Evolutionary conservation across 2,888 invertebrate genomes (phyloP), one percentile per base, ranked within the genome.

Genomic region (Erebia palarica): DNA sequence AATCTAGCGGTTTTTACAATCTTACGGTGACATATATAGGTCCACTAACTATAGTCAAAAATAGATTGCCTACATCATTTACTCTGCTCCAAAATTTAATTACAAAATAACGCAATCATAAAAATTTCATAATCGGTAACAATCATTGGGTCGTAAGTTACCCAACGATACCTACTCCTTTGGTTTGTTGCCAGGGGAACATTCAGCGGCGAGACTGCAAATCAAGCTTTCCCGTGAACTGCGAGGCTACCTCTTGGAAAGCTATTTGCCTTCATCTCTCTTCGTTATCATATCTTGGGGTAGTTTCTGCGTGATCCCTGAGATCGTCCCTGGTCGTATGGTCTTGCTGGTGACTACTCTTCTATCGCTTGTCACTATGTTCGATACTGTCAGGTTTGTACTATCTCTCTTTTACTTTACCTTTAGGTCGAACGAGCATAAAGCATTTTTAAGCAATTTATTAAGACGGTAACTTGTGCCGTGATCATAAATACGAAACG

Each of bases 201-300:
- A 95, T 81, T 94, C 94, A 10, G 94, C 94, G 57, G 95, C 95
- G 16, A 90, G 95, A 57, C 87, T 95, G 55, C 92, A 94, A 80
- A 95, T 95, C 78, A 95, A 94, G 76, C 84, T 95, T 76, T 94
- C 94, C 47, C 88, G 95, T 49, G 95, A 95, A 81, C 87, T 95
- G 16, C 89, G 95, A 67, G 94, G 95, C 76, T 95, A 95, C 81
- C 87, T 95, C 3, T 84, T 95, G 65, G 95, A 95, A 85, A 95
- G 95, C 80, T 95, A 95, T 83, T 84, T 95, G 27, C 95, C 95
- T 0, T 95, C 95, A 16, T 94, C 95, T 0, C 84, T 95, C 71
- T 95, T 95, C 83, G 95, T 95, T 74, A 94, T 95, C 81, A 95
- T 95, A 82, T 95, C 95, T 42, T 95, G 95, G 95, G 95, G 95